Percentiles rank a stretch among this genome's conserved stretches.
These are phyloP conservation scores for Loripinus fragilis DNA, from an alignment of 2,888 invertebrate genomes.

Conservation along the genomic window DNA sequence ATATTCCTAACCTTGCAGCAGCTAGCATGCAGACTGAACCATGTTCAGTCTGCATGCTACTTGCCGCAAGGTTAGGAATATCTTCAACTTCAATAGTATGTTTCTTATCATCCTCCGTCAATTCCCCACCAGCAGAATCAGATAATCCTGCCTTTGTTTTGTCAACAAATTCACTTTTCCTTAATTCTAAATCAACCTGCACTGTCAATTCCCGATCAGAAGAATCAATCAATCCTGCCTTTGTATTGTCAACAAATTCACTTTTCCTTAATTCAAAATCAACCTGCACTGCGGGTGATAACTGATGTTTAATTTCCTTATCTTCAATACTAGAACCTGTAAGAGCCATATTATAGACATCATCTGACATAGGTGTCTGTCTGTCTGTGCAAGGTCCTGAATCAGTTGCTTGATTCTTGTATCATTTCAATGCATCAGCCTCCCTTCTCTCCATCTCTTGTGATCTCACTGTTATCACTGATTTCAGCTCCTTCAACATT, in stretches of 20 bases:
- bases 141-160: neutral
- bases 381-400: neutral
- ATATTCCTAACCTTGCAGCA: too few species aligned
- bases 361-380: too few species aligned
- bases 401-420: neutral
- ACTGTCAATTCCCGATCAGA: too few species aligned
- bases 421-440: slow-evolving; percentile 46
- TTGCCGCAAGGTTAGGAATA: neutral
- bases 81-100: neutral
- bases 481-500: slow-evolving; percentile 74
- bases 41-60: neutral
- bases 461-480: slow-evolving; percentile 77
- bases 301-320: neutral
- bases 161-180: neutral
- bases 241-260: neutral
- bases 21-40: neutral
- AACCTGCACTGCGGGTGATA: too few species aligned
- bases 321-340: neutral
- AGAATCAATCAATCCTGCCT: too few species aligned
- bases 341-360: too few species aligned
- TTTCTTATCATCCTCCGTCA: neutral
- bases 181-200: too few species aligned
- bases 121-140: neutral
- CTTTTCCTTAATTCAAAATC: too few species aligned
- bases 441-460: slow-evolving; percentile 69